Evolutionary conservation across 2,797 vertebrate species (phyloP), one percentile per base, ranked within the genome.

Genomic region (Acanthurus leucopareius): DNA sequence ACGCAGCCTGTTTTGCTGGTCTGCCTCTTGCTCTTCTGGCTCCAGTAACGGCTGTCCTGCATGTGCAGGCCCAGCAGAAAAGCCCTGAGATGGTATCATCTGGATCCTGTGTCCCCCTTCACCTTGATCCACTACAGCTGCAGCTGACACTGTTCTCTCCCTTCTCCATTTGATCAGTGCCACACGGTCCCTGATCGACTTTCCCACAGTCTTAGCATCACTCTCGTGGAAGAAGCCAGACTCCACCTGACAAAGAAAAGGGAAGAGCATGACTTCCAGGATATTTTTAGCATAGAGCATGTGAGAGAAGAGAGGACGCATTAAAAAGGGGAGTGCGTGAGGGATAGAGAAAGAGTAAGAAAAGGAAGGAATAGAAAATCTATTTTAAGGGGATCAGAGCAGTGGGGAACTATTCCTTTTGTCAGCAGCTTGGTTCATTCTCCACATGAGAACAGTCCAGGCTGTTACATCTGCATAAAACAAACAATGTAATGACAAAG

Each of bases 211-310:
- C 94, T 99, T 99, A 47, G 96, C 93, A 25, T 98, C 97, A 0
- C 93, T 98, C 86, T 99, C 97, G 0, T 98, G 97, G 93, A 99
- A 98, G 92, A 99, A 97, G 65, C 97, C 97, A 40, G 97, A 97
- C 77, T 98, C 97, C 68, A 98, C 96, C 97, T 99, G 89, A 84
- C 59, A 90, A 52, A 83, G 67, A 88, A 52, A 84, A 63, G 63
- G 63, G 57, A 79, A 75, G 45, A 87, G 53, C 64, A 71, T 83
- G 62, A 84, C 60, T 81, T 82, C 19, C 49, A 70, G 79, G 75
- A 58, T 91, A 89, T 89, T 90, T 90, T 87, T 90, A 91, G 81
- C 54, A 62, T 3, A 14, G 47, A 80, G 67, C 74, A 79, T 72
- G 79, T 81, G 84, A 89, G 82, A 77, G 67, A 78, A 73, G 69